These are phyloP conservation scores for Trematocara zebra DNA, from an alignment of 2,113 vertebrate genomes.

Conservation along the genomic window DNA sequence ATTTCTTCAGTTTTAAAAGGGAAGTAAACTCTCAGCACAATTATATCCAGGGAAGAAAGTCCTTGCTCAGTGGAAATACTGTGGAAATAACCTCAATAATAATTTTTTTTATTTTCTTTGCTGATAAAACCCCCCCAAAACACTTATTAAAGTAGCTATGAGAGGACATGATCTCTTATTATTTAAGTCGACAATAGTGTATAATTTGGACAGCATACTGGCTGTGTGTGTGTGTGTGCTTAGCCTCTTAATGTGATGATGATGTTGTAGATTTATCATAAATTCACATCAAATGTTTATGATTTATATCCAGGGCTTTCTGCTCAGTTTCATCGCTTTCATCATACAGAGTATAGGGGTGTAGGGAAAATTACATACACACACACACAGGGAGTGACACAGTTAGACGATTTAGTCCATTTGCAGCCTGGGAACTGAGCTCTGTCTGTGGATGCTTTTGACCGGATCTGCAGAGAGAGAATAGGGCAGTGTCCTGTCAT, in stretches of 20 bases:
- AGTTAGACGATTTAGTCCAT: background rate
- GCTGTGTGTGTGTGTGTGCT: background rate
- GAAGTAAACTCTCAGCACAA: background rate
- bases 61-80: background rate
- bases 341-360: background rate
- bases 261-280: conserved; percentile 6
- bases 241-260: background rate
- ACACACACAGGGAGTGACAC: background rate
- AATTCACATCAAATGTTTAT: conserved; percentile 23
- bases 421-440: background rate
- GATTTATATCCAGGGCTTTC: conserved; percentile 2
- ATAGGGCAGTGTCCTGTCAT: background rate
- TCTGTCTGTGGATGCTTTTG: conserved; percentile 1
- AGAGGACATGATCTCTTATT: background rate
- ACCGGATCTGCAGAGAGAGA: background rate
- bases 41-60: background rate
- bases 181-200: background rate
- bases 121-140: background rate
- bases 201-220: background rate
- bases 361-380: background rate
- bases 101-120: accelerated
- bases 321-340: background rate
- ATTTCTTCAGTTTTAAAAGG: conserved; percentile 34
- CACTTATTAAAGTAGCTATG: background rate
- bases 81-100: background rate